These are phyloP conservation scores for Cavia porcellus DNA, from an alignment of 2,113 vertebrate species.

Conservation along the genomic window DNA sequence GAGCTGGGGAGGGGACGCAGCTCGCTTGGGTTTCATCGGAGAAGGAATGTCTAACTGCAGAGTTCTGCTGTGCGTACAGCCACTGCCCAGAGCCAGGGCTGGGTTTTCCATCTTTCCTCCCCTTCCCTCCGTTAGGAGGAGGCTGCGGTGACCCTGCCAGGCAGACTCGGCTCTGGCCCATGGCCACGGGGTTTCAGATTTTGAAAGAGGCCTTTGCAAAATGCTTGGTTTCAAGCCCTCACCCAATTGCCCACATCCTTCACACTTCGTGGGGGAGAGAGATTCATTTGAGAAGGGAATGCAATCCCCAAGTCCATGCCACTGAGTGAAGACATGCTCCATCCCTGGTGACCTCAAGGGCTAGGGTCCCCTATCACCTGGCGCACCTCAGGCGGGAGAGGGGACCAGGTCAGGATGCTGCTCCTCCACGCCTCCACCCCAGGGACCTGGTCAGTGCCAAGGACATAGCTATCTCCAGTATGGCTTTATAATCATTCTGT, in stretches of 20 bases:
- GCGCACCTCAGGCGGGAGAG: background rate
- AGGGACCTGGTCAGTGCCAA: background rate
- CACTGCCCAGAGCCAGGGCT: background rate
- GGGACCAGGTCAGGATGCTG: background rate
- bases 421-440: background rate
- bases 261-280: constrained; percentile 63
- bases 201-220: constrained; percentile 48
- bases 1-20: background rate
- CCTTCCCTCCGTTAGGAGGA: background rate
- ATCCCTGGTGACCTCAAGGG: background rate
- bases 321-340: background rate
- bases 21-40: background rate
- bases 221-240: background rate
- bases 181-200: constrained; percentile 41
- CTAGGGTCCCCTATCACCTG: constrained; percentile 35
- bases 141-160: background rate
- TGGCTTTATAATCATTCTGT: background rate
- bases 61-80: background rate
- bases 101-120: background rate
- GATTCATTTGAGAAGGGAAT: constrained; percentile 58
- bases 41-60: background rate
- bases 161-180: background rate
- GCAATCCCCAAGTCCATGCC: background rate
- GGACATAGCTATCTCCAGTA: background rate
- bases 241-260: constrained; percentile 44